Conservation (phyloP, 2,113 vertebrate species). For the Sphaerodactylus townsendi region DNA sequence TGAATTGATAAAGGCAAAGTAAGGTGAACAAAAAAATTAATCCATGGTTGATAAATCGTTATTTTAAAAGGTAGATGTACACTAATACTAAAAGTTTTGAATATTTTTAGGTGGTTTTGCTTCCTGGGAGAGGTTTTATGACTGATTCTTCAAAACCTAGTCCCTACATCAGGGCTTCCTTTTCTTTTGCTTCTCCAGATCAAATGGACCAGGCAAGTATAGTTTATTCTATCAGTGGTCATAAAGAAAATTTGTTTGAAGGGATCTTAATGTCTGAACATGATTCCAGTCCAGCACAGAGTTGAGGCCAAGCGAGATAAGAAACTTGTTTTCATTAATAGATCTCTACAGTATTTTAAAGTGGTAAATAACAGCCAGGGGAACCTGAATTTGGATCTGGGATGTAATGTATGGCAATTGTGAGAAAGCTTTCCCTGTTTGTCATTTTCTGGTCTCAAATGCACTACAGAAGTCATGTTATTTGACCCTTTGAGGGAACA, state of each 20-base stretch:
- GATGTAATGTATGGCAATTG: too few species aligned
- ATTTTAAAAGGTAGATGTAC: neutral
- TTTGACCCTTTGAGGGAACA: too few species aligned
- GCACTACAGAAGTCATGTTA: too few species aligned
- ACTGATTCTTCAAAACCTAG: constrained; percentile 77
- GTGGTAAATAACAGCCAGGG: too few species aligned
- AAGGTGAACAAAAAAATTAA: too few species aligned
- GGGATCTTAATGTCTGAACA: neutral
- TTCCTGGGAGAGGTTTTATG: constrained; percentile 85
- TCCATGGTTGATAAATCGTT: neutral
- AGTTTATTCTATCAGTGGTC: neutral
- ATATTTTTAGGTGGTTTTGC: constrained; percentile 77
- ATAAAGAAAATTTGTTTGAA: neutral
- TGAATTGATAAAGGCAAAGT: too few species aligned
- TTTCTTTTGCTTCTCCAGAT: constrained; percentile 84
- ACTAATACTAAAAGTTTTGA: neutral
- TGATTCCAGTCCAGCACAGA: neutral
- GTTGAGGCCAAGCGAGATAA: too few species aligned
- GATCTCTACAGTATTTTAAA: too few species aligned
- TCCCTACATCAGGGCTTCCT: constrained; percentile 87
- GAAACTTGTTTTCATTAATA: too few species aligned
- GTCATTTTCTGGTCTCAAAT: too few species aligned
- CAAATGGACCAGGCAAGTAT: constrained; percentile 86
- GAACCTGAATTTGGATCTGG: too few species aligned
- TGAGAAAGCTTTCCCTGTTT: too few species aligned